Evolutionary conservation across 2,797 vertebrate genomes (phyloP), one percentile per base, ranked within the genome.

Genomic region (Phalanger gymnotis): DNA sequence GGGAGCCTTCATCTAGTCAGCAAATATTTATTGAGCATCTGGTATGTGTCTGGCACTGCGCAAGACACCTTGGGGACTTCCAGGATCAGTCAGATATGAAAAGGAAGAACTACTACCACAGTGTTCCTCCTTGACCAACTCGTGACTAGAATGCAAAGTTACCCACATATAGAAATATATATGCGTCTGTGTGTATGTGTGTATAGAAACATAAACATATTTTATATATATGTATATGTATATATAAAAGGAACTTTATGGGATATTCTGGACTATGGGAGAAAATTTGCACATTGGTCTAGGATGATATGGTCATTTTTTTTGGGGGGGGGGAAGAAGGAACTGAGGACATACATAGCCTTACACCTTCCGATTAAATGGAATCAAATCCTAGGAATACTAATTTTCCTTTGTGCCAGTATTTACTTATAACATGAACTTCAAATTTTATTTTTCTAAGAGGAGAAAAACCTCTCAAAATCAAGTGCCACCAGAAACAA

Each of bases 221-320:
- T 81, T 27, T 87, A 66, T 66, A 55, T 87, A 34, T 58, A 93
- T 47, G 54, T 54, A 6, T 57, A 47, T 91, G 16, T 90, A 93
- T 92, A 54, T 87, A 90, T 52, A 87, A 34, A 94, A 93, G 90
- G 0, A 66, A 95, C 96, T 95, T 95, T 97, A 94, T 0, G 53
- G 96, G 96, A 97, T 96, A 94, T 87, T 92, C 93, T 5, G 16
- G 96, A 97, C 96, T 94, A 55, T 31, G 95, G 96, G 81, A 93
- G 96, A 94, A 92, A 90, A 95, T 98, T 98, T 98, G 98, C 98
- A 98, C 98, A 98, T 97, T 58, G 96, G 95, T 96, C 96, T 95
- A 94, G 94, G 95, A 98, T 92, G 93, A 31, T 40, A 89, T 97
- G 93, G 96, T 97, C 98, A 96, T 94, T 55, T 81, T 96, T 94